Evolutionary conservation across 2,797 vertebrate genomes (phyloP).

Genomic region (Leucoraja ocellata): DNA sequence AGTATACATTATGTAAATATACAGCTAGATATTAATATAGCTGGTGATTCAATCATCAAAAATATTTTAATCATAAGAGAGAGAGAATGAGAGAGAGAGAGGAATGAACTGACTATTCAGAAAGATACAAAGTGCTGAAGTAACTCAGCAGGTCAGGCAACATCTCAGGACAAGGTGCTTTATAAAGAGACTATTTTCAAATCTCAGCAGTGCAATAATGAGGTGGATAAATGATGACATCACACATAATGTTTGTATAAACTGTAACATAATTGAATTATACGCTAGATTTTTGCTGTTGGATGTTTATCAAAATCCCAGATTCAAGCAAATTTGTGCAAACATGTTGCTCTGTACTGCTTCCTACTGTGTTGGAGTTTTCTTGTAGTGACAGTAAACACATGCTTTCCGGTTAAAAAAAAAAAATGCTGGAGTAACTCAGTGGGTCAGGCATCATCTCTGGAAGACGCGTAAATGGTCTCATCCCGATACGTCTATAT

Average conservation of each 20-base stretch:
- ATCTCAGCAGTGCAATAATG: background rate
- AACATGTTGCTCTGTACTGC: background rate
- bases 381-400: background rate
- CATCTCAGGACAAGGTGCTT: no score
- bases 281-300: background rate
- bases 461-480: no score
- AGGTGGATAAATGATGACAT: background rate
- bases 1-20: background rate
- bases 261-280: background rate
- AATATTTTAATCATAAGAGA: background rate
- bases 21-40: background rate
- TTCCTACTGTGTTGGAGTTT: background rate
- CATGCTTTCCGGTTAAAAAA: no score
- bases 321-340: background rate
- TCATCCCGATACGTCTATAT: no score
- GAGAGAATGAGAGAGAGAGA: background rate
- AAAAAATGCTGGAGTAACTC: no score
- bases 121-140: no score
- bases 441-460: no score
- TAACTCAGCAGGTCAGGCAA: no score
- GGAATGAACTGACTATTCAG: no score
- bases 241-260: background rate
- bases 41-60: background rate
- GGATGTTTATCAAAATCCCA: background rate
- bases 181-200: no score